phyloP scores from a whole-genome alignment of 2,113 vertebrate genomes.

The Speoplatyrhinus poulsoni region DNA sequence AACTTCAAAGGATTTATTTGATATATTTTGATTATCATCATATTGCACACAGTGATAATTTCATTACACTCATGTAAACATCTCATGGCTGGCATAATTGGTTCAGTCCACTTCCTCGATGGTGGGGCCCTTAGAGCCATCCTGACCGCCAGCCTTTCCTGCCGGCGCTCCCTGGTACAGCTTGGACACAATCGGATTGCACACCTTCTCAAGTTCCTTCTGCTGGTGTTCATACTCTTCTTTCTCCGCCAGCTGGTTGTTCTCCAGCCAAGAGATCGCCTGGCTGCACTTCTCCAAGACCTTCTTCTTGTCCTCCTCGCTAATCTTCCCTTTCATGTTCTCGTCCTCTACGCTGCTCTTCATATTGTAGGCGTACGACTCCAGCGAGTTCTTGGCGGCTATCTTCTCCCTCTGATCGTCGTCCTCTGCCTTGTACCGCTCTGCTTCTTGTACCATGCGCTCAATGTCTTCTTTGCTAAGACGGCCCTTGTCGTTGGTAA shows the following conservation, averaged over 20 bases:
- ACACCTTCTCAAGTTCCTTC: constrained; percentile 66
- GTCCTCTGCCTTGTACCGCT: constrained; percentile 69
- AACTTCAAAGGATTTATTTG: too few species aligned
- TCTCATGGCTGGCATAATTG: background rate
- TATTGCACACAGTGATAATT: constrained; percentile 2
- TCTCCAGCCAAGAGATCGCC: constrained; percentile 67
- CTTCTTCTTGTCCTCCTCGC: constrained; percentile 62
- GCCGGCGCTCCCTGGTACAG: constrained; percentile 58
- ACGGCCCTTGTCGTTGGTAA: constrained; percentile 70
- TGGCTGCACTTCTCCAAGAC: constrained; percentile 68
- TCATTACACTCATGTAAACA: background rate
- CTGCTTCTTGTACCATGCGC: constrained; percentile 68
- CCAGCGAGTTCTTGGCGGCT: constrained; percentile 61
- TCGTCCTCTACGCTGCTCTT: constrained; percentile 68
- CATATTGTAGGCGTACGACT: constrained; percentile 67
- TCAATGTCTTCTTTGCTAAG: constrained; percentile 72
- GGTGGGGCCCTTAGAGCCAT: constrained; percentile 59
- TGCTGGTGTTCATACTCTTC: constrained; percentile 68
- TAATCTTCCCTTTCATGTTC: constrained; percentile 63
- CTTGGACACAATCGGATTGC: constrained; percentile 64
- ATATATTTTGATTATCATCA: background rate
- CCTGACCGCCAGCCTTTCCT: constrained; percentile 42
- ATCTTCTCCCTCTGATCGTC: constrained; percentile 65
- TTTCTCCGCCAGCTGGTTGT: constrained; percentile 71
- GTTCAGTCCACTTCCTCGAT: constrained; percentile 71